A percentile compares a stretch with the other conserved stretches of the same genome.
Conservation (phyloP, 2,888 invertebrate genomes). For the Caenorhabditis parvicauda region DNA sequence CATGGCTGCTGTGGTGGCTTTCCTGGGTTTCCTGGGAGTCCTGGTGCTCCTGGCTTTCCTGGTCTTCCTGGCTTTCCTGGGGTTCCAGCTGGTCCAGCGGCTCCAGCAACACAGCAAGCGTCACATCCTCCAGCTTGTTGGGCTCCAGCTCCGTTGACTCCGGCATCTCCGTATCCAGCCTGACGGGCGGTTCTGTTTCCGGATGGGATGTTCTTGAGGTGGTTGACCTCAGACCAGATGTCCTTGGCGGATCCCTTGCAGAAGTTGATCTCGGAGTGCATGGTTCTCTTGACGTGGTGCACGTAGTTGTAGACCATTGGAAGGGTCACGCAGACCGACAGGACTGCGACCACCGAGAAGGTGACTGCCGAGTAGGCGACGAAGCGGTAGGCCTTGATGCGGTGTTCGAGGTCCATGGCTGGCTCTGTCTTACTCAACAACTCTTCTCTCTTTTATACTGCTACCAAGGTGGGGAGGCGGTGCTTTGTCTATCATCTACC, state of each 20-base stretch:
- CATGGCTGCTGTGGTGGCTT: constrained; percentile 37
- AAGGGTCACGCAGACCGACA: constrained; percentile 37
- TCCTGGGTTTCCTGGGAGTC: constrained; percentile 37
- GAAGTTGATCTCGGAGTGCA: constrained; percentile 39
- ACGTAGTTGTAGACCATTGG: constrained; percentile 45
- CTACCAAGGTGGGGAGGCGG: no score
- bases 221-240: constrained; percentile 39
- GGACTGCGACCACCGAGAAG: constrained; percentile 43
- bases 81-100: constrained; percentile 31
- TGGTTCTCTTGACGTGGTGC: constrained; percentile 40
- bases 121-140: constrained; percentile 42
- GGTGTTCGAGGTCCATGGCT: constrained; percentile 36
- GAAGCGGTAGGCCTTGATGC: constrained; percentile 42
- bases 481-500: no score
- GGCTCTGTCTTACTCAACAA: no score
- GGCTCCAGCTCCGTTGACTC: no score
- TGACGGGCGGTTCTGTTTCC: constrained; percentile 49
- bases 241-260: constrained; percentile 40
- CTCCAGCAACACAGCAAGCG: constrained; percentile 50
- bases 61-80: constrained; percentile 40
- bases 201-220: constrained; percentile 36
- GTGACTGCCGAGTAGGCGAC: constrained; percentile 45
- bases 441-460: no score
- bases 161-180: constrained; percentile 37
- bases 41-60: constrained; percentile 38